phyloP scores from a whole-genome alignment of 53 echinoderm and acorn worm genomes.

The Zoroaster sp. region DNA sequence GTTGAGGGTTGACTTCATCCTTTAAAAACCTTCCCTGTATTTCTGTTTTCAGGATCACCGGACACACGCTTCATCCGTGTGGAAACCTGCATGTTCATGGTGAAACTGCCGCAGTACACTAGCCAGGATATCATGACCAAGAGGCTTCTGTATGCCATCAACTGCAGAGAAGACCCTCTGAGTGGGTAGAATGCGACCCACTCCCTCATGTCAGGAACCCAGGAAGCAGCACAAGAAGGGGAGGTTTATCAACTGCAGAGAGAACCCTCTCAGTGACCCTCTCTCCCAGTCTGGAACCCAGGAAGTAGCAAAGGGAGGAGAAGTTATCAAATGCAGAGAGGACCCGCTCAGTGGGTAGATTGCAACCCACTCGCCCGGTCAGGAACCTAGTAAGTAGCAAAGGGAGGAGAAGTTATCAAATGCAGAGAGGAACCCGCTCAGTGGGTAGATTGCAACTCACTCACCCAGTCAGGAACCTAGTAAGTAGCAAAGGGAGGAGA shows the following conservation, averaged over 20 bases:
- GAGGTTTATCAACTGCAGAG: not conserved
- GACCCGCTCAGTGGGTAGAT: constrained; percentile 70
- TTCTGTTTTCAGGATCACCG: constrained; percentile 60
- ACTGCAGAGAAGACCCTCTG: constrained; percentile 88
- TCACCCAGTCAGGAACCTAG: not conserved
- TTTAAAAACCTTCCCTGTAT: too few relatives aligned
- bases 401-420: too few relatives aligned
- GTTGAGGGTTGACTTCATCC: too few relatives aligned
- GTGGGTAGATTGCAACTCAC: not conserved
- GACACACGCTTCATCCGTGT: constrained; percentile 91
- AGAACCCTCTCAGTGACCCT: not conserved
- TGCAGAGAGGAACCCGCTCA: too few relatives aligned
- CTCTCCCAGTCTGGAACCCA: not conserved
- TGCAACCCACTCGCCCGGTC: not conserved
- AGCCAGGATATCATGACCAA: constrained; percentile 79
- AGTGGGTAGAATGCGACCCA: constrained; percentile 58
- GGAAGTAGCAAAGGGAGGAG: constrained; percentile 55
- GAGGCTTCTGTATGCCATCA: constrained; percentile 84
- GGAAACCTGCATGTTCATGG: constrained; percentile 95
- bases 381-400: not conserved
- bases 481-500: constrained; percentile 57
- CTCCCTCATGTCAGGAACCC: not conserved
- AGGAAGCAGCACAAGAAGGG: not conserved
- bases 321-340: constrained; percentile 73
- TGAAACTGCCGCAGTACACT: constrained; percentile 89